A percentile compares a stretch with the other conserved stretches of the same genome.
phyloP scores from a whole-genome alignment of 92 coral and sea anemone genomes.

The Porites cylindrica region DNA sequence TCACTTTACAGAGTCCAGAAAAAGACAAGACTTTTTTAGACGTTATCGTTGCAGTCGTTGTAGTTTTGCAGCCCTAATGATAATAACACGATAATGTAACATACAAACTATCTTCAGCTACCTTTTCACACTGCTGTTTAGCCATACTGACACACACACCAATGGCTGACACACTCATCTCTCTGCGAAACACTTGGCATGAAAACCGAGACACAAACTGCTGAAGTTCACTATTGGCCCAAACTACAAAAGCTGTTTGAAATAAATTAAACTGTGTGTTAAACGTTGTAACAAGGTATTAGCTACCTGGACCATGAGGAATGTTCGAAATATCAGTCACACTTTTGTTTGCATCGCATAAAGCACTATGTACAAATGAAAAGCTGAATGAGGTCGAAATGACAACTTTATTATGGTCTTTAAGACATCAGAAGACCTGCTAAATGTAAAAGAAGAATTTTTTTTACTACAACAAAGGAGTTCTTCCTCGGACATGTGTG shows the following conservation, averaged over 20 bases:
- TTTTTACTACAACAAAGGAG: background rate
- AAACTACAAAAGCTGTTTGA: constrained; percentile 88
- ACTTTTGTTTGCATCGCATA: too few species aligned
- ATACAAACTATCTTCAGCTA: background rate
- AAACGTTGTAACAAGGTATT: background rate
- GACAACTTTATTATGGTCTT: too few species aligned
- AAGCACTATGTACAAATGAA: too few species aligned
- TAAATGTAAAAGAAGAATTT: too few species aligned
- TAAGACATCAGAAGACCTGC: too few species aligned
- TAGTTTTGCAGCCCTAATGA: too few species aligned
- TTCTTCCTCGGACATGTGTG: background rate
- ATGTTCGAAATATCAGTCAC: too few species aligned
- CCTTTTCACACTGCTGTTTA: constrained; percentile 94
- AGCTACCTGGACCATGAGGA: too few species aligned
- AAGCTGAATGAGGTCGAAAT: too few species aligned
- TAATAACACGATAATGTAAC: background rate
- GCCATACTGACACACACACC: constrained; percentile 96
- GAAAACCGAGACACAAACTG: constrained; percentile 94
- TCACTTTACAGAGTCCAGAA: too few species aligned
- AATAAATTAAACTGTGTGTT: background rate
- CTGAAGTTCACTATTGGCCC: constrained; percentile 95
- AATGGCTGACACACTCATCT: constrained; percentile 88
- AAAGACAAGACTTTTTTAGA: too few species aligned
- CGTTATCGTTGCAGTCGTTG: too few species aligned
- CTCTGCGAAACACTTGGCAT: constrained; percentile 94